Percentiles rank a stretch among this genome's conserved stretches.
Conservation (phyloP, 2,113 vertebrate species). For the Neotoma lepida region DNA sequence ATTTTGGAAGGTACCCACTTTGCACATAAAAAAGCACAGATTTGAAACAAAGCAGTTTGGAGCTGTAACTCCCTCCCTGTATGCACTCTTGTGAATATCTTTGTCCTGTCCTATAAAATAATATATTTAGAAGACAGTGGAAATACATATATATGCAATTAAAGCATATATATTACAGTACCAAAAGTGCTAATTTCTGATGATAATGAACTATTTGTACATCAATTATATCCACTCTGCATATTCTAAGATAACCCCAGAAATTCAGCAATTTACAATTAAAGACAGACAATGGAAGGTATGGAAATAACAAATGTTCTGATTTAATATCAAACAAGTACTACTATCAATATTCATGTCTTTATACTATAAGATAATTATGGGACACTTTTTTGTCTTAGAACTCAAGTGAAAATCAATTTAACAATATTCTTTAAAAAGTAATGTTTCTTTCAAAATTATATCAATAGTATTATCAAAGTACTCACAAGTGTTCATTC, state of each 20-base stretch:
- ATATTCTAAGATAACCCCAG: constrained; percentile 9
- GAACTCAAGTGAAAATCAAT: not conserved
- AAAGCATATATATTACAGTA: not conserved
- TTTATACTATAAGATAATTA: not conserved
- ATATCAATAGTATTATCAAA: not conserved
- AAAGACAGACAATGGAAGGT: not conserved
- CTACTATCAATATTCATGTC: not conserved
- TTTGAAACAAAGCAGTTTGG: not conserved
- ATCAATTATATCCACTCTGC: not conserved
- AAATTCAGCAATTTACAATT: not conserved
- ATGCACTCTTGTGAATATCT: not conserved
- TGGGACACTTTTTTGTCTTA: not conserved
- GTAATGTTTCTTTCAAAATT: not conserved
- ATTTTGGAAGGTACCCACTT: not conserved
- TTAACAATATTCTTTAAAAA: constrained; percentile 4
- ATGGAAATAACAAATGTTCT: not conserved
- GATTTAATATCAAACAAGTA: not conserved
- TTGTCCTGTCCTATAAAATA: not conserved
- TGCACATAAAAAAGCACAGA: not conserved
- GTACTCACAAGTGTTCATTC: not conserved
- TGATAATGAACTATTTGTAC: not conserved
- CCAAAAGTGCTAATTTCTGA: not conserved
- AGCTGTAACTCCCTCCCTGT: not conserved
- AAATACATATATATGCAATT: not conserved
- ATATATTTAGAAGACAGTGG: not conserved